phyloP scores from a whole-genome alignment of 2,113 vertebrate species.

The Strix aluco region DNA sequence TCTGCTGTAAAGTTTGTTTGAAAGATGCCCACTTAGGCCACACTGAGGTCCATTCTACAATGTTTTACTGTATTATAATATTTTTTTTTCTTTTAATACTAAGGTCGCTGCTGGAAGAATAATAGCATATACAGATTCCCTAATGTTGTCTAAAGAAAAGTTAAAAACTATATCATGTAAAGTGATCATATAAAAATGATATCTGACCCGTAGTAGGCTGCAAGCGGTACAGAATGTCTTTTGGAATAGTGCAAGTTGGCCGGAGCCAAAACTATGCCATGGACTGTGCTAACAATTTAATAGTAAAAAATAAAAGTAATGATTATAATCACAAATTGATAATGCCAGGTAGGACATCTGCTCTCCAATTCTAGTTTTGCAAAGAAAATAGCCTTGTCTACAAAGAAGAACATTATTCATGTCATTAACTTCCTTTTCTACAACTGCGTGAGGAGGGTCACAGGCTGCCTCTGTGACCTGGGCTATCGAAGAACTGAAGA shows the following conservation, averaged over 20 bases:
- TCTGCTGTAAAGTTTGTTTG: not conserved
- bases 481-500: slow-evolving; percentile 36
- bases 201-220: not conserved
- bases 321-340: not conserved
- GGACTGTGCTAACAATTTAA: not conserved
- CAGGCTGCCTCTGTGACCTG: not conserved
- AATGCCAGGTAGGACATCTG: not conserved
- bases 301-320: not conserved
- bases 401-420: not conserved
- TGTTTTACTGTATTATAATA: not conserved
- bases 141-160: not conserved
- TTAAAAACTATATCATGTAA: not conserved
- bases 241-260: not conserved
- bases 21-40: not conserved
- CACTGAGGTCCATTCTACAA: not conserved
- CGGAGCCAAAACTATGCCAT: not conserved
- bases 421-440: not conserved
- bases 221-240: not conserved
- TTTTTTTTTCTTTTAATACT: not conserved
- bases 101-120: not conserved
- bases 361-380: not conserved
- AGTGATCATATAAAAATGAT: not conserved
- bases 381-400: not conserved
- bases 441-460: not conserved
- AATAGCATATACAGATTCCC: not conserved